Evolutionary conservation across 2,797 vertebrate genomes (phyloP).

Genomic region (Graptemys geographica): DNA sequence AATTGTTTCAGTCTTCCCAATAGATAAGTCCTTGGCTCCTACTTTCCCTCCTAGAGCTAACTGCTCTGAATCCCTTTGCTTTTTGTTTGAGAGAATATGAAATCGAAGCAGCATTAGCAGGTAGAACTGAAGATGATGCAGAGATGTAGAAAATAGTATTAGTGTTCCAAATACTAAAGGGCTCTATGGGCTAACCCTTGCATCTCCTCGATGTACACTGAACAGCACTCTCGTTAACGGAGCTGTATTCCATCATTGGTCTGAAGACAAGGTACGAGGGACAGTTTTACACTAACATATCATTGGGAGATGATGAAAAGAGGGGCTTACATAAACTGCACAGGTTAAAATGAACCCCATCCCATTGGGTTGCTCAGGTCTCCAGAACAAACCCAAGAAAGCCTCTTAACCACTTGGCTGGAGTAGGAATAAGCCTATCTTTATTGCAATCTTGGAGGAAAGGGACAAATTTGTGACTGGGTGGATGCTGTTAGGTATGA

Average conservation of each 20-base stretch:
- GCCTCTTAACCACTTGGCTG: background rate
- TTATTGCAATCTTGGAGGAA: constrained; percentile 19
- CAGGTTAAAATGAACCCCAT: background rate
- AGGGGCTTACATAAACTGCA: constrained; percentile 20
- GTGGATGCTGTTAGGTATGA: constrained; percentile 17
- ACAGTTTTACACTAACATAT: background rate
- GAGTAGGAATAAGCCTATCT: background rate
- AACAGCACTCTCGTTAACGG: background rate
- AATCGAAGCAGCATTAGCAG: constrained; percentile 21
- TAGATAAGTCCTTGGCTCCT: constrained; percentile 17
- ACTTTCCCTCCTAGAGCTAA: background rate
- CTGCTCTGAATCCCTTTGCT: background rate
- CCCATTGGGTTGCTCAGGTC: background rate
- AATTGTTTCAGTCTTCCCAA: background rate
- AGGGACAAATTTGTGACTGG: constrained; percentile 34
- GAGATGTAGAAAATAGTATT: constrained; percentile 20
- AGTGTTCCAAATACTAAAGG: background rate
- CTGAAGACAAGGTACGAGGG: constrained; percentile 28
- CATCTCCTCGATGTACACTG: background rate
- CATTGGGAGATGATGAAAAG: constrained; percentile 4
- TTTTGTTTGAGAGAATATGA: constrained; percentile 42
- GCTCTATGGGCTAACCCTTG: background rate
- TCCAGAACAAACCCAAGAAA: background rate
- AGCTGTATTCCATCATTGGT: background rate
- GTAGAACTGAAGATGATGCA: constrained; percentile 33